A percentile compares a stretch with the other conserved stretches of the same genome.
Evolutionary conservation across 2,888 invertebrate species (phyloP).

Genomic region (Acronicta leporina): DNA sequence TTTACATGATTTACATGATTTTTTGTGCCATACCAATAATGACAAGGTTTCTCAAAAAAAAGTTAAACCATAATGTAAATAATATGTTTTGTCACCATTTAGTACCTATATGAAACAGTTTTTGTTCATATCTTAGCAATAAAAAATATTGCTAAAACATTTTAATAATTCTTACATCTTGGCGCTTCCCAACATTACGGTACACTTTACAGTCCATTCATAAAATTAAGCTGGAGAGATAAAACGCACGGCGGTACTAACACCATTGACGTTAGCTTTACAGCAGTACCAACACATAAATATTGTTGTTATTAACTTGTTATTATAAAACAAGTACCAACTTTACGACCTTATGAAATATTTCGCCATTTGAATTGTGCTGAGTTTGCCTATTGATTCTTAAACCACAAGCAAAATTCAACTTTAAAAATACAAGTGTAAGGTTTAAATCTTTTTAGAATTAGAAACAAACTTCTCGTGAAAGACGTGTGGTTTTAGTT

Average conservation of each 20-base stretch:
- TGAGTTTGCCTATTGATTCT: constrained; percentile 64
- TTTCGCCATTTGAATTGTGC: constrained; percentile 61
- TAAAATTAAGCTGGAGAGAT: constrained; percentile 36
- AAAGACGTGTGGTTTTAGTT: constrained; percentile 53
- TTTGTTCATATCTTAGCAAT: too few relatives aligned
- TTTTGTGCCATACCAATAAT: too few relatives aligned
- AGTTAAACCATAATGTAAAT: too few relatives aligned
- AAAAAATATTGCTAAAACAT: constrained; percentile 6
- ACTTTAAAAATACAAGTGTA: constrained; percentile 18
- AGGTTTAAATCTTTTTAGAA: constrained; percentile 25
- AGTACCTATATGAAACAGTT: too few relatives aligned
- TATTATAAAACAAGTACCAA: constrained; percentile 48
- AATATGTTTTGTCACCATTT: too few relatives aligned
- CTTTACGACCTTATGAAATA: constrained; percentile 63
- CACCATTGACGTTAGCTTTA: constrained; percentile 30
- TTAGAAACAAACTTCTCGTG: constrained; percentile 36
- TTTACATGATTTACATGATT: too few relatives aligned
- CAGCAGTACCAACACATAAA: constrained; percentile 44
- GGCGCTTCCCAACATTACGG: constrained; percentile 11
- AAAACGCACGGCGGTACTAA: constrained; percentile 22
- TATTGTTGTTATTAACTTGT: too few relatives aligned
- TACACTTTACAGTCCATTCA: constrained; percentile 28
- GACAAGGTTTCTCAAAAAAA: not conserved
- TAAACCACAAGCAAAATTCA: constrained; percentile 26
- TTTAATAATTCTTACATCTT: constrained; percentile 12